Evolutionary conservation across 2,888 invertebrate species (phyloP), one percentile per base, ranked within the genome.

Genomic region (Platycnemis pennipes): DNA sequence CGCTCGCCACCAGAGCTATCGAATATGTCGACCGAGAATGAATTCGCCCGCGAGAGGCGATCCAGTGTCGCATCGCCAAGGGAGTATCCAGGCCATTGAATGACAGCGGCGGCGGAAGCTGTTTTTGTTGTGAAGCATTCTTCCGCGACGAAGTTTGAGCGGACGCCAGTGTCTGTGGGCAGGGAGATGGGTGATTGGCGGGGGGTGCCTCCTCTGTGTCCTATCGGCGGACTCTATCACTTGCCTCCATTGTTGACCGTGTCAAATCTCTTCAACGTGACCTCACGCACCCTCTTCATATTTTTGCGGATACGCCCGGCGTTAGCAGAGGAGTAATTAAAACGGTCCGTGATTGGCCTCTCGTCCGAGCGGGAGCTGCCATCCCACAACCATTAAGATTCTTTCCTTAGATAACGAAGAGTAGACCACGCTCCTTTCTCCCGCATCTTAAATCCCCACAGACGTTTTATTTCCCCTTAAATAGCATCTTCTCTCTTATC

Each of bases 351-450:
- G 63, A 56, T 56, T 89, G 89, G n/a, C n/a, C n/a, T n/a, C n/a
- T n/a, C n/a, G n/a, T n/a, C n/a, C n/a, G n/a, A n/a, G n/a, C n/a
- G n/a, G 46, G 45, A 44, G 26, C 87, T 46, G 46, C 87, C 87
- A 26, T 45, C 4, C 46, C 87, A 91, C 91, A 69, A 44, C 91
- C 91, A 91, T 91, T 91, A 91, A 91, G 91, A 91, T 91, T 69
- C 44, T 69, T 91, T 91, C 91, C 63, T 42, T 45, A 91, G 91
- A 91, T 91, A 91, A 91, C 44, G 31, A n/a, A 56, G 89, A 89
- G 89, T 89, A 89, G 89, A 89, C 89, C 89, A 89, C 89, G 89
- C 89, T 89, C 88, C 88, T 53, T 42, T 37, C 56, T 56, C 56
- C 42, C 31, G 22, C 8, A 7, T 44, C 56, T 19, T 56, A n/a